These are phyloP conservation scores for Rhinoderma darwinii DNA, from an alignment of 2,113 vertebrate genomes.

Conservation along the genomic window DNA sequence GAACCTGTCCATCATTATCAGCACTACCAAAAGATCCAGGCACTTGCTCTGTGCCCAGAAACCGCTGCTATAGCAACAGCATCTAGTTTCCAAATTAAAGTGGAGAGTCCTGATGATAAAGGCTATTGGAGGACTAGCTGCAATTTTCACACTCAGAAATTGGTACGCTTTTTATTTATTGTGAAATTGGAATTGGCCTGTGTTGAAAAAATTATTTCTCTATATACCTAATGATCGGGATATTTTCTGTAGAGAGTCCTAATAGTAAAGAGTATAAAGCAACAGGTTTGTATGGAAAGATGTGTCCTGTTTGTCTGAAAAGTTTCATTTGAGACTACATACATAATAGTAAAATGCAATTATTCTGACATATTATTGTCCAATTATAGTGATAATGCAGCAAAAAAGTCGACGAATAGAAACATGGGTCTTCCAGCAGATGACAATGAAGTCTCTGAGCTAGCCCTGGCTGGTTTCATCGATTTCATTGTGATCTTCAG, in stretches of 20 bases:
- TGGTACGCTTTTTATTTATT: constrained; percentile 78
- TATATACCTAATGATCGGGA: not conserved
- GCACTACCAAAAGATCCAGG: constrained; percentile 79
- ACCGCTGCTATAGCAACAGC: constrained; percentile 77
- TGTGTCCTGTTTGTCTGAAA: not conserved
- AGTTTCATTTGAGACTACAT: too few relatives aligned
- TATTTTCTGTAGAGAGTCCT: not conserved
- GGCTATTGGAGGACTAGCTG: constrained; percentile 83
- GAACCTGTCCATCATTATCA: constrained; percentile 86
- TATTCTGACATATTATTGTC: too few relatives aligned
- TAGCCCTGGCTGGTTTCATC: not conserved
- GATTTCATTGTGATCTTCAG: too few relatives aligned
- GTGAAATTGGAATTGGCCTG: constrained; percentile 65
- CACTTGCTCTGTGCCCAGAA: constrained; percentile 77
- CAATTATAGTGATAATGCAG: too few relatives aligned
- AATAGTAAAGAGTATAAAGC: not conserved
- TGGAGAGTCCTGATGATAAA: constrained; percentile 78
- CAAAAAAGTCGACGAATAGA: not conserved
- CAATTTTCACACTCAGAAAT: constrained; percentile 79
- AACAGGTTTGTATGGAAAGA: not conserved
- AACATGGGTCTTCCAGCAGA: not conserved
- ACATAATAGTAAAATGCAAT: too few relatives aligned
- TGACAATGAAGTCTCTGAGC: not conserved
- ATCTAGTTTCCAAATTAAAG: constrained; percentile 77
- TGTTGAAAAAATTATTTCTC: not conserved